Base-by-base conservation (phyloP, 2,797 vertebrate genomes). In the Enteromius radiatus region DNA sequence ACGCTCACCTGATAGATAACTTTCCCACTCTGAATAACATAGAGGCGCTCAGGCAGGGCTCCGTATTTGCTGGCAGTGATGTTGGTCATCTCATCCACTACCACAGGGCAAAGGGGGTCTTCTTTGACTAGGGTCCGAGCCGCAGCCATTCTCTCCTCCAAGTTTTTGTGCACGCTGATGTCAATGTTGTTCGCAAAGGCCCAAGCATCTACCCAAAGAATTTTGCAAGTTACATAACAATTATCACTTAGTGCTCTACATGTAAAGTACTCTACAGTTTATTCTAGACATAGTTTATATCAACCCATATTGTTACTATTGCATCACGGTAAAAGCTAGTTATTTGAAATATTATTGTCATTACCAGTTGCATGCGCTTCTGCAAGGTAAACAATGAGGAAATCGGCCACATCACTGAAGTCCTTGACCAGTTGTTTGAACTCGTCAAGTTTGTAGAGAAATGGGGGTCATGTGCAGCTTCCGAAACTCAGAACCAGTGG, bases 391-490 rank as follows among this genome's bases (percentile, higher is more conserved):
- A 99, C 91, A 70, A 98, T 93, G 1, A 98, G 93, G 73, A 98
- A 98, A 91, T 99, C 96, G 0, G 96, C 96, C 52, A 93, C 70
- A 0, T 92, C 92, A 28, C 88, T 45, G 78, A 97, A 98, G 84
- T 98, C 96, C 92, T 92, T 91, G 90, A 96, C 85, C 82, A 99
- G 96, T 85, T 94, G 90, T 90, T 97, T 98, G 92, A 98, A 98
- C 92, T 98, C 95, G 61, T 93, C 94, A 88, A 98, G 96, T 91
- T 95, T 97, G 82, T 90, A 94, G 87, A 98, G 94, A 88, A 99
- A 98, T 1, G 97, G 97, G 88, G 97, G 97, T 99, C 97, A 98
- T 89, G 96, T 96, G 87, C 97, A 98, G 4, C 97, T 99, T 81
- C 97, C 97, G 87, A 99, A 99, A 89, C 93, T 97, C 89, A 98